Evolutionary conservation across 2,113 vertebrate genomes (phyloP).

Genomic region (Callorhinus ursinus): DNA sequence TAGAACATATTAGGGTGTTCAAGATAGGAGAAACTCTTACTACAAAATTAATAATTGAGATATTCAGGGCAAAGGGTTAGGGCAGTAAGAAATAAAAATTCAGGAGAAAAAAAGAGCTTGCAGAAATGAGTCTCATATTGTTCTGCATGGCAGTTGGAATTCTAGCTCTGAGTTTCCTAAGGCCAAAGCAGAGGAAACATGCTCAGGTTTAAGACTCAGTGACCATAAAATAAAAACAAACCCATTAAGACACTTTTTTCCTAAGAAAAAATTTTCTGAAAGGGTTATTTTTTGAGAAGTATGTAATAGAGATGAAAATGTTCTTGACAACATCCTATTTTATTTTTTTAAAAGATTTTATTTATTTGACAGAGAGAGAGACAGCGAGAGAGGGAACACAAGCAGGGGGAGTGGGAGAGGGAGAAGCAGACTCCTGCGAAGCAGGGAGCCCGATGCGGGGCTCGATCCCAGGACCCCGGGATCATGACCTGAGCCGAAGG

Average conservation of each 20-base stretch:
- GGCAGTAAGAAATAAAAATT: neutral
- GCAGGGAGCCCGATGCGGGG: no score
- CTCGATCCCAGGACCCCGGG: no score
- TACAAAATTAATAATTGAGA: constrained; percentile 2
- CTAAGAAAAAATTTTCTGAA: neutral
- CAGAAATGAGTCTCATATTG: neutral
- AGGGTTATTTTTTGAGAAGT: neutral
- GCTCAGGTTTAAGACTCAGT: neutral
- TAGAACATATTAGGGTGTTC: neutral
- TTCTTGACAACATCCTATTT: neutral
- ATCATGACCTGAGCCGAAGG: no score
- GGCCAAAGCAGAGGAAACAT: neutral
- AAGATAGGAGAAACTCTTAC: constrained; percentile 8
- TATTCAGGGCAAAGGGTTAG: neutral
- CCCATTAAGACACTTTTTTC: neutral
- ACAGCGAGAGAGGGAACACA: no score
- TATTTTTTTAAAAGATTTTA: neutral
- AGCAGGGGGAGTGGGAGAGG: no score
- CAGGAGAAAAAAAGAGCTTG: neutral
- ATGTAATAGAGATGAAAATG: neutral
- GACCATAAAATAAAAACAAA: constrained; percentile 10
- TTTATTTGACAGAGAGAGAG: no score
- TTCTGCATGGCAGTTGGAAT: neutral
- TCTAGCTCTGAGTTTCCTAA: neutral
- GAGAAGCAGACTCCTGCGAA: no score